Percentiles rank a stretch among this genome's conserved stretches.
phyloP scores from a whole-genome alignment of 2,888 invertebrate genomes.

The Tetragonula carbonaria region DNA sequence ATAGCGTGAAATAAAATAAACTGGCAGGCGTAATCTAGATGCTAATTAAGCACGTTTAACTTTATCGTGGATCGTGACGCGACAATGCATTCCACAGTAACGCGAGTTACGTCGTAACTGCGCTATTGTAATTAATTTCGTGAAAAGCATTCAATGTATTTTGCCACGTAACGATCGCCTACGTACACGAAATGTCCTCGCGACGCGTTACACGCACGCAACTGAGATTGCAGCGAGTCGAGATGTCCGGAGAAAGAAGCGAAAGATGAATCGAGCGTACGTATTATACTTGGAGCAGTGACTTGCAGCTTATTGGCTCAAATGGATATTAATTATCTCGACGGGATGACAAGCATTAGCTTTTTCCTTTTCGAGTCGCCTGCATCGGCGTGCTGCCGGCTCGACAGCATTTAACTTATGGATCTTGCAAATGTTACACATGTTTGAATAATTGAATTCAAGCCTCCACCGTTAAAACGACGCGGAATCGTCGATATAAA shows the following conservation, averaged over 20 bases:
- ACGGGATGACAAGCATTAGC: constrained; percentile 4
- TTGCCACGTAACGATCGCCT: neutral
- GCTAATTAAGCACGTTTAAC: constrained; percentile 38
- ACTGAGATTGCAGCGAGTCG: neutral
- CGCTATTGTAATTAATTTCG: constrained; percentile 33
- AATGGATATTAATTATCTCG: constrained; percentile 32
- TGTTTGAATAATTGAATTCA: neutral
- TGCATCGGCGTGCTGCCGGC: neutral
- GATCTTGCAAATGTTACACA: neutral
- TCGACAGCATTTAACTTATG: neutral
- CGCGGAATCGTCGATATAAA: neutral
- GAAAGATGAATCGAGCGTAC: constrained; percentile 2
- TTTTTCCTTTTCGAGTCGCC: constrained; percentile 13
- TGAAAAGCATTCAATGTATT: neutral
- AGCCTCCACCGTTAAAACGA: neutral
- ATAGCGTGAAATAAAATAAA: constrained; percentile 18
- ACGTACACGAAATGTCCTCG: neutral
- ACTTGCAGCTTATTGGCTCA: constrained; percentile 25
- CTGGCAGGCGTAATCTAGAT: neutral
- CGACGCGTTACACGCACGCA: neutral
- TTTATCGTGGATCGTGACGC: neutral
- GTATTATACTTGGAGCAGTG: neutral
- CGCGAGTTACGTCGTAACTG: neutral
- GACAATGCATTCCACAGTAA: constrained; percentile 9
- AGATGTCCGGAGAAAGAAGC: neutral